phyloP scores from a whole-genome alignment of 2,888 invertebrate species.

The Synergus laeviventris region DNA sequence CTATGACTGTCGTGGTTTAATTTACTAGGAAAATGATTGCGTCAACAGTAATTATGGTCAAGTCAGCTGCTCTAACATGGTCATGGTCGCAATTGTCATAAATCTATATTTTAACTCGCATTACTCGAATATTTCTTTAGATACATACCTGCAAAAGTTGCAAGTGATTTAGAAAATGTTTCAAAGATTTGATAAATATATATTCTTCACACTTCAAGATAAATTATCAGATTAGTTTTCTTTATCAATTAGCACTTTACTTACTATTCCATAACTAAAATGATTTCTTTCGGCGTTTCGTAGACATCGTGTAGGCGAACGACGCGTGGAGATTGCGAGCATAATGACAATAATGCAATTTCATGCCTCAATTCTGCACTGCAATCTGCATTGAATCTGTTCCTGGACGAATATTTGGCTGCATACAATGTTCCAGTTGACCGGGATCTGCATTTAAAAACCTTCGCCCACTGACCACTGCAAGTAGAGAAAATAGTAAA shows the following conservation, averaged over 20 bases:
- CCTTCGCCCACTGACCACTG: constrained; percentile 98
- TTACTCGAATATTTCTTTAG: background rate
- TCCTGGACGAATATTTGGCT: constrained; percentile 96
- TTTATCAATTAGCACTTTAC: constrained; percentile 64
- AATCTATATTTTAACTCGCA: background rate
- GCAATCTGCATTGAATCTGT: constrained; percentile 90
- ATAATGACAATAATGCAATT: constrained; percentile 93
- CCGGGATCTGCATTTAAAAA: constrained; percentile 92
- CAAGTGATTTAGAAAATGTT: too few relatives aligned
- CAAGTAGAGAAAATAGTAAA: constrained; percentile 67
- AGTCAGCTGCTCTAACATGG: constrained; percentile 17
- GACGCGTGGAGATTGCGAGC: constrained; percentile 89
- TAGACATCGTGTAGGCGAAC: constrained; percentile 91
- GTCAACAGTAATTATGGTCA: constrained; percentile 15
- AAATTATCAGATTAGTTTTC: background rate
- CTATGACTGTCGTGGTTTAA: constrained; percentile 26
- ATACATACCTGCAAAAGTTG: too few relatives aligned
- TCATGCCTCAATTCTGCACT: constrained; percentile 95
- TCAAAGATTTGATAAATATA: background rate
- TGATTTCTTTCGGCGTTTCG: constrained; percentile 82
- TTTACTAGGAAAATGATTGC: constrained; percentile 28
- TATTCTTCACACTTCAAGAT: background rate
- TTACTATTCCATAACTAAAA: constrained; percentile 94
- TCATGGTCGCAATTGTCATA: constrained; percentile 26
- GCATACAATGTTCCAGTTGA: constrained; percentile 92